These are phyloP conservation scores for Neoascia interrupta DNA, from an alignment of 2,888 invertebrate species.

Conservation along the genomic window DNA sequence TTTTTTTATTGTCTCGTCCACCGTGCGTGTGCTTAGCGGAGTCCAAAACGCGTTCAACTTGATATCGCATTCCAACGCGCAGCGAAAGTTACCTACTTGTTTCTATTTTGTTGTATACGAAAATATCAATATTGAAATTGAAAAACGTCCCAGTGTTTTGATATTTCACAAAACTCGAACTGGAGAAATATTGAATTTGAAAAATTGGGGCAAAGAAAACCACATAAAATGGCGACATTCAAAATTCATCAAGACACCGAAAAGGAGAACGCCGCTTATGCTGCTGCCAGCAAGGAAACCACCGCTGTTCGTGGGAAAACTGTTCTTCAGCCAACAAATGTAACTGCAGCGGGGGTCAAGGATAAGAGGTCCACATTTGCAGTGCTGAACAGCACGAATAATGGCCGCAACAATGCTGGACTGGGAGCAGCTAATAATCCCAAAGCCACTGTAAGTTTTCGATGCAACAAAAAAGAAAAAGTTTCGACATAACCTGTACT, in stretches of 20 bases:
- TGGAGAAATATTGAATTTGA: constrained; percentile 12
- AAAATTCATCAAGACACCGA: constrained; percentile 89
- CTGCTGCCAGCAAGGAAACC: constrained; percentile 53
- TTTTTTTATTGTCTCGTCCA: constrained; percentile 26
- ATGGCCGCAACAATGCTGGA: constrained; percentile 57
- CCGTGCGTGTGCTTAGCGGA: constrained; percentile 38
- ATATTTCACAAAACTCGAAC: constrained; percentile 15
- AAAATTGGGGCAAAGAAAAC: constrained; percentile 24
- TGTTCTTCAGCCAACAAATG: constrained; percentile 17
- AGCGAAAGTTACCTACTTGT: constrained; percentile 33
- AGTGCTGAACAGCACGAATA: constrained; percentile 63
- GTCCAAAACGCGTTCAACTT: constrained; percentile 30
- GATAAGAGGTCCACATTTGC: constrained; percentile 70
- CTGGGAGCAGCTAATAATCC: constrained; percentile 48
- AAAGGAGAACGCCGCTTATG: constrained; percentile 81
- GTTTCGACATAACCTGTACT: constrained; percentile 55
- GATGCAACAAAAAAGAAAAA: no score
- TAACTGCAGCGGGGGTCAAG: constrained; percentile 45
- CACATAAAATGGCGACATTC: constrained; percentile 86
- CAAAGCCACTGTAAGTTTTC: constrained; percentile 70
- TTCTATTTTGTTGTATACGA: constrained; percentile 10
- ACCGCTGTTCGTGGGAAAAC: constrained; percentile 70
- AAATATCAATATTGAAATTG: no score
- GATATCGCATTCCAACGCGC: constrained; percentile 40
- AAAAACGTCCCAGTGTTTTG: not conserved